These are phyloP conservation scores for Herpetotheres cachinnans DNA, from an alignment of 2,113 vertebrate species.

Conservation along the genomic window DNA sequence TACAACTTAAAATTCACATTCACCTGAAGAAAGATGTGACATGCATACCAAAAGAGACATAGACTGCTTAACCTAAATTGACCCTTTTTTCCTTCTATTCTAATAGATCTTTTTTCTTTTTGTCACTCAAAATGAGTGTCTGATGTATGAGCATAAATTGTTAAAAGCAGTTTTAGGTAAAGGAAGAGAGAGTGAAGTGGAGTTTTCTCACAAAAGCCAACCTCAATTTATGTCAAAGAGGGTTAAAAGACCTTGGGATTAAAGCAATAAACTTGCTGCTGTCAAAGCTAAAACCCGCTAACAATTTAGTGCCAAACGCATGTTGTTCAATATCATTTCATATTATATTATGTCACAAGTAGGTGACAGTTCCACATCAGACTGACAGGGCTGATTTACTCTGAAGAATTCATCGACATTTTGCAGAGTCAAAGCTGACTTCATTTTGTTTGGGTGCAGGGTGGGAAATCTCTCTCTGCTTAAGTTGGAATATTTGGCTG, in stretches of 20 bases:
- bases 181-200: slow-evolving; percentile 85
- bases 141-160: slow-evolving; percentile 84
- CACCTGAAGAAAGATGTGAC: slow-evolving; percentile 58
- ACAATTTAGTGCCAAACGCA: slow-evolving; percentile 98
- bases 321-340: slow-evolving; percentile 98
- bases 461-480: slow-evolving; percentile 77
- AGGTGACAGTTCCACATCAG: slow-evolving; percentile 93
- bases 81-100: slow-evolving; percentile 74
- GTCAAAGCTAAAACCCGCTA: slow-evolving; percentile 95
- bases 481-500: slow-evolving; percentile 18
- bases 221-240: slow-evolving; percentile 98
- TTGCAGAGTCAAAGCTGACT: slow-evolving; percentile 87
- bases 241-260: slow-evolving; percentile 97
- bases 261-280: slow-evolving; percentile 97
- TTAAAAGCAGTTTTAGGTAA: slow-evolving; percentile 91
- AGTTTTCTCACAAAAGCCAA: slow-evolving; percentile 89
- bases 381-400: slow-evolving; percentile 93
- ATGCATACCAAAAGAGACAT: slow-evolving; percentile 53
- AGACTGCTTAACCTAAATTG: slow-evolving; percentile 71
- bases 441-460: slow-evolving; percentile 78
- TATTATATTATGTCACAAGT: slow-evolving; percentile 92
- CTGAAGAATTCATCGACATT: slow-evolving; percentile 90
- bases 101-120: slow-evolving; percentile 77
- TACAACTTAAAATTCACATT: slow-evolving; percentile 44
- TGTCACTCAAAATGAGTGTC: slow-evolving; percentile 86